Base-by-base conservation (phyloP, 2,797 vertebrate species). In the Apogon hyalosoma region DNA sequence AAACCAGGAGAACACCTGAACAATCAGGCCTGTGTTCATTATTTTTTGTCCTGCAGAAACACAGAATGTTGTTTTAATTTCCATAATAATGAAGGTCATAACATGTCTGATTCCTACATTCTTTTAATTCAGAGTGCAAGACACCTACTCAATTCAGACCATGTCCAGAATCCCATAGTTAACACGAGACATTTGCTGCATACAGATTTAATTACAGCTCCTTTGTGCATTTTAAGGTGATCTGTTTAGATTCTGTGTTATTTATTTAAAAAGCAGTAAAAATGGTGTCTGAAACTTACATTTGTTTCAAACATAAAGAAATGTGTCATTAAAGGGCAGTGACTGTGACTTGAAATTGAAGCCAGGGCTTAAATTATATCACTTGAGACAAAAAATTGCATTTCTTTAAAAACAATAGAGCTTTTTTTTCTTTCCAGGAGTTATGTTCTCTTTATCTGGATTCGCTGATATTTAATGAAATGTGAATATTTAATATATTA, bases 61-160 rank as follows among this genome's bases (percentile, higher is more conserved):
- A 7, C 9, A 43, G 41, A 55, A 39, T 31, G 38, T 62, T 63
- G 24, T 48, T 74, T 48, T 57, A 0, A 75, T 75, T 69, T 53
- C 53, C 50, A 47, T 69, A 8, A 58, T 60, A 73, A 69, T 66
- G 40, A 51, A 46, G 15, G n/a, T 55, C n/a, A 38, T 54, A 31
- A 7, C 13, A 43, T 19, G 36, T 41, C 16, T 51, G 5, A 51
- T n/a, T 50, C 18, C 7, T 9, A 3, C 16, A 7, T 49, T 42
- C 8, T 14, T 60, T 6, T 3, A 19, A 60, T 66, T 58, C 15
- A 55, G 18, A 3, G 24, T n/a, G 21, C 18, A 39, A 19, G 38
- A 40, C 57, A 12, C 40, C n/a, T 13, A 19, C 31, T 49, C 13
- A 18, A 31, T 51, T 52, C 18, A 63, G 2, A 33, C 6, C 5